phyloP scores from a whole-genome alignment of 2,113 vertebrate genomes.

The Anoura caudifer region DNA sequence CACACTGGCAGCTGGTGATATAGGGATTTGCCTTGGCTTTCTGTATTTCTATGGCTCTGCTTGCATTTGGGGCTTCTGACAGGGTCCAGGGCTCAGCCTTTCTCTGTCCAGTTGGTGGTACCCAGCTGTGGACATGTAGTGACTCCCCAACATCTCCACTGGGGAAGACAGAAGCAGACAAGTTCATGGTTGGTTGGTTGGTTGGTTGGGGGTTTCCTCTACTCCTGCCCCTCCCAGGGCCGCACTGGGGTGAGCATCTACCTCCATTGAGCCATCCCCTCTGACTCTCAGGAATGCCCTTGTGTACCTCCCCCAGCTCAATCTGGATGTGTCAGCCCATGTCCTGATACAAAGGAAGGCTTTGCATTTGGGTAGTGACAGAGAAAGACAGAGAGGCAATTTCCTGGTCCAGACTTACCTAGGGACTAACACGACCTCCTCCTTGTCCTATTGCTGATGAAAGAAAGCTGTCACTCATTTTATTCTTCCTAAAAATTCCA shows the following conservation, averaged over 20 bases:
- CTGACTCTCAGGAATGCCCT: not conserved
- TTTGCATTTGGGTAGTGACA: not conserved
- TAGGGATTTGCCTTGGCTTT: conserved; percentile 51
- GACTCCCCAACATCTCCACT: not conserved
- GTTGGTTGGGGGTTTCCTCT: not conserved
- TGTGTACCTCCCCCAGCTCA: not conserved
- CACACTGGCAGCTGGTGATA: conserved; percentile 26
- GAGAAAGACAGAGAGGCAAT: rapidly evolving
- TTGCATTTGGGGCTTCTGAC: not conserved
- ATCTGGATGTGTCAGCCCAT: not conserved
- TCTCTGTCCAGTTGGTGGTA: not conserved
- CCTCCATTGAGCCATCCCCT: not conserved
- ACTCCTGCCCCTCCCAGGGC: rapidly evolving
- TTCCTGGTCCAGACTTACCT: not conserved
- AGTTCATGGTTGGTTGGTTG: not conserved
- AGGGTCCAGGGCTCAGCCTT: not conserved
- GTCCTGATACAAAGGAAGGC: not conserved
- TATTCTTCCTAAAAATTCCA: conserved; percentile 65
- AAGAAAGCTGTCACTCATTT: conserved; percentile 2
- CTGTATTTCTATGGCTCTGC: not conserved
- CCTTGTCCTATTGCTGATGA: conserved; percentile 23
- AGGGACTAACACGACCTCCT: not conserved
- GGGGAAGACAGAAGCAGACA: not conserved
- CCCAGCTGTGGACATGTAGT: not conserved
- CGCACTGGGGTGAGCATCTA: not conserved